Evolutionary conservation across 2,113 vertebrate species (phyloP).

Genomic region (Macrotis lagotis): DNA sequence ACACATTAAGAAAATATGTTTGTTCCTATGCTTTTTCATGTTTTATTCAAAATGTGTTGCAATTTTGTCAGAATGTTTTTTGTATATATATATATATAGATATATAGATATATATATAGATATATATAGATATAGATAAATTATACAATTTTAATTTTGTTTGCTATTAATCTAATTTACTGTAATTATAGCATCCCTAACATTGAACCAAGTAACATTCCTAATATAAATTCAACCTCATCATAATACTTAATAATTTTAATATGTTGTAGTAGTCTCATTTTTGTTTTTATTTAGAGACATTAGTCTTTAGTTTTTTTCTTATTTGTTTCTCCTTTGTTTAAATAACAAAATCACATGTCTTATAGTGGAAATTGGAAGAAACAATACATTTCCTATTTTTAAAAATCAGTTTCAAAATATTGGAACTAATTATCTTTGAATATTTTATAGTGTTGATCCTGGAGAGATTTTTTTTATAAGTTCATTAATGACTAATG

Average conservation of each 20-base stretch:
- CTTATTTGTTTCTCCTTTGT: background rate
- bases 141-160: background rate
- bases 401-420: background rate
- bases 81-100: no score
- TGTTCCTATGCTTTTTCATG: background rate
- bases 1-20: background rate
- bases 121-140: no score
- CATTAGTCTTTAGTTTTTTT: background rate
- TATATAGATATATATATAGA: no score
- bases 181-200: background rate
- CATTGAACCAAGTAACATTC: background rate
- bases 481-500: background rate
- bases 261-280: background rate
- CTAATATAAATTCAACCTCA: background rate
- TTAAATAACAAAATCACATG: background rate
- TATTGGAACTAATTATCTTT: background rate
- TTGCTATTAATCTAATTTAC: background rate
- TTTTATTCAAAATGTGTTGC: background rate
- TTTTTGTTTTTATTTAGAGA: background rate
- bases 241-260: background rate
- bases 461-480: background rate
- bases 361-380: background rate
- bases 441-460: background rate
- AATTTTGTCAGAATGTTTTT: background rate
- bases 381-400: background rate